Evolutionary conservation across 2,797 vertebrate species (phyloP), one percentile per base, ranked within the genome.

Genomic region (Pseudopleuronectes americanus): DNA sequence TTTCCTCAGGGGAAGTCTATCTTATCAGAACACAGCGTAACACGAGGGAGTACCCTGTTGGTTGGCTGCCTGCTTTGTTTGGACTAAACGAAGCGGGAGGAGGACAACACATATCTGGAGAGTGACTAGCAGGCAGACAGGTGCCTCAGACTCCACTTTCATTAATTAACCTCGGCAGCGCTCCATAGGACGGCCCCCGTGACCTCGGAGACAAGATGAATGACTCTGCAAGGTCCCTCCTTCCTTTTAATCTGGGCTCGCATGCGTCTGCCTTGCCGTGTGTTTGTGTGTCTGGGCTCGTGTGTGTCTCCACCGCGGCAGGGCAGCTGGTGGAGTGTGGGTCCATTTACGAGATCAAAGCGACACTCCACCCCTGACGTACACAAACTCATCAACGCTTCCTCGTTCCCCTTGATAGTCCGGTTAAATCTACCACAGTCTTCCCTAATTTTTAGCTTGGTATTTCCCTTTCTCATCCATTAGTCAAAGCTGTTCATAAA

Each of bases 111-210:
- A 67, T 85, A 71, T 81, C 63, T 75, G 54, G 58, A 79, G 63
- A 83, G 69, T 70, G 78, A 72, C 77, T 68, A 24, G 51, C 56
- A 43, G 67, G 59, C 71, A 74, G 85, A 86, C 90, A 94, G 92
- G 90, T 93, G 90, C 90, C 61, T 66, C 69, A 85, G 84, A 87
- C 84, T 83, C 81, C 89, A 91, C 87, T 93, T 93, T 90, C 86
- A 90, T 93, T 93, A 91, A 93, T 91, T 93, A 93, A 92, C 92
- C 91, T 81, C 19, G 77, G 65, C 83, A 81, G 81, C 79, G 68
- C 83, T 88, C 81, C 83, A 69, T 84, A 57, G 76, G 83, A 74
- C 47, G 41, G 62, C 60, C 57, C 65, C 67, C 9, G 13, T 91
- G 92, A 93, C 92, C 92, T 85, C 73, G 1, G 64, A 85, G 86